Conservation (phyloP, 1,140 invertebrate genomes). For the Drosophila watanabei region DNA sequence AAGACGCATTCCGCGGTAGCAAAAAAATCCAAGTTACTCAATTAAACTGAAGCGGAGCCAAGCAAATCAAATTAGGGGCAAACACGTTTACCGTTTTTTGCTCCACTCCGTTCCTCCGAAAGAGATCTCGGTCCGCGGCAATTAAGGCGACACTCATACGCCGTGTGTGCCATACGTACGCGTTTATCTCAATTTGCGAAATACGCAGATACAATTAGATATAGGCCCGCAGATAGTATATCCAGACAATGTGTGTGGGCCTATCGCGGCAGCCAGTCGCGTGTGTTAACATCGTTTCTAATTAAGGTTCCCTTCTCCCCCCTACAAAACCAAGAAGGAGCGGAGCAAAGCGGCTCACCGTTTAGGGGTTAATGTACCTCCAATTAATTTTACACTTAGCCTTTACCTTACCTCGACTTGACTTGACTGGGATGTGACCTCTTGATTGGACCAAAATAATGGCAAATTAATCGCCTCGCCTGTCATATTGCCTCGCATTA, state of each 20-base stretch:
- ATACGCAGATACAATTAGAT: slow-evolving; percentile 60
- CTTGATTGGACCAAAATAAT: slow-evolving; percentile 55
- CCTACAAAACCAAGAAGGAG: background rate
- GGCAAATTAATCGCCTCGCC: slow-evolving; percentile 55
- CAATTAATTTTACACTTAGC: slow-evolving; percentile 24
- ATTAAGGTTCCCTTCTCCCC: slow-evolving; percentile 40
- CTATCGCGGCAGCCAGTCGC: slow-evolving; percentile 39
- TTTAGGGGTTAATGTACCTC: slow-evolving; percentile 12
- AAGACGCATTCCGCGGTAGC: slow-evolving; percentile 34
- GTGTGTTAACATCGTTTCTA: slow-evolving; percentile 74
- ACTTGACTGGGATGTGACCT: slow-evolving; percentile 26
- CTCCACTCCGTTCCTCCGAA: background rate
- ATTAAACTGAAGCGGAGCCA: slow-evolving; percentile 43
- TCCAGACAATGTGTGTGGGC: slow-evolving; percentile 22
- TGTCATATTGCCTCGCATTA: slow-evolving; percentile 39
- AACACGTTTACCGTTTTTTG: slow-evolving; percentile 68
- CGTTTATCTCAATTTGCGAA: slow-evolving; percentile 72
- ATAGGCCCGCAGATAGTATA: slow-evolving; percentile 31
- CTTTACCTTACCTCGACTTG: background rate
- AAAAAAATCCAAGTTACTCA: slow-evolving; percentile 62
- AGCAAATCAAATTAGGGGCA: slow-evolving; percentile 75
- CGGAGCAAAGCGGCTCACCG: background rate
- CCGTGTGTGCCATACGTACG: slow-evolving; percentile 19
- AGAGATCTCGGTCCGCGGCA: slow-evolving; percentile 41
- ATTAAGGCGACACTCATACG: slow-evolving; percentile 59